Conservation (phyloP, 2,113 vertebrate genomes). For the Motacilla tschutschensis region DNA sequence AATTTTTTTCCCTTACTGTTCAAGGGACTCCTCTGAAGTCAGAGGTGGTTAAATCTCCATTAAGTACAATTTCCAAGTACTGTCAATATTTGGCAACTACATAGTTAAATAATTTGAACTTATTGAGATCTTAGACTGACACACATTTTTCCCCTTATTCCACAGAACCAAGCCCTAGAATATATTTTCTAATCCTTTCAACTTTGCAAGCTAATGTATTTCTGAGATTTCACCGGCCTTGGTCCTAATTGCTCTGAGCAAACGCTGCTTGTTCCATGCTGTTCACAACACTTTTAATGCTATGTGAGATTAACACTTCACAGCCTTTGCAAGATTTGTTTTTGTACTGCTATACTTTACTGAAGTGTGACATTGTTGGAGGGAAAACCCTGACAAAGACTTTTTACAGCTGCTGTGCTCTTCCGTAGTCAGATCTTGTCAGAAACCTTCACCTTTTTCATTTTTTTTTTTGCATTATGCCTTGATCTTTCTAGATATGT, state of each 20-base stretch:
- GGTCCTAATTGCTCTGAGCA: slow-evolving; percentile 3
- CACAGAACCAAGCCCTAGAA: background rate
- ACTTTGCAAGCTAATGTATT: background rate
- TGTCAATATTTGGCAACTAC: background rate
- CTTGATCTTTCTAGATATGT: background rate
- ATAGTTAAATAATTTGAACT: background rate
- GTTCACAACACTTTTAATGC: background rate
- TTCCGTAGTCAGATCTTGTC: background rate
- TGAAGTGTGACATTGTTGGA: background rate
- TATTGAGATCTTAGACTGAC: background rate
- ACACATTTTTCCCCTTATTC: background rate
- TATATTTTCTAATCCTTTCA: background rate
- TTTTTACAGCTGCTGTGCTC: background rate
- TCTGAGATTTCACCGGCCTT: background rate
- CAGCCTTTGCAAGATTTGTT: background rate
- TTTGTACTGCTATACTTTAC: slow-evolving; percentile 3
- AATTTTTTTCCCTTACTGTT: rapidly evolving
- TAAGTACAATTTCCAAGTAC: background rate
- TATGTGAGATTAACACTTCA: slow-evolving; percentile 13
- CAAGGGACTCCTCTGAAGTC: background rate
- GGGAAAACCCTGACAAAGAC: background rate
- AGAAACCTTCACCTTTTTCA: background rate
- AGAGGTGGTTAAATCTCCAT: background rate
- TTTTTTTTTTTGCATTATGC: background rate
- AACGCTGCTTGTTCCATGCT: background rate